phyloP scores from a whole-genome alignment of 2,888 invertebrate species.

The Drosophila nigricruria region DNA sequence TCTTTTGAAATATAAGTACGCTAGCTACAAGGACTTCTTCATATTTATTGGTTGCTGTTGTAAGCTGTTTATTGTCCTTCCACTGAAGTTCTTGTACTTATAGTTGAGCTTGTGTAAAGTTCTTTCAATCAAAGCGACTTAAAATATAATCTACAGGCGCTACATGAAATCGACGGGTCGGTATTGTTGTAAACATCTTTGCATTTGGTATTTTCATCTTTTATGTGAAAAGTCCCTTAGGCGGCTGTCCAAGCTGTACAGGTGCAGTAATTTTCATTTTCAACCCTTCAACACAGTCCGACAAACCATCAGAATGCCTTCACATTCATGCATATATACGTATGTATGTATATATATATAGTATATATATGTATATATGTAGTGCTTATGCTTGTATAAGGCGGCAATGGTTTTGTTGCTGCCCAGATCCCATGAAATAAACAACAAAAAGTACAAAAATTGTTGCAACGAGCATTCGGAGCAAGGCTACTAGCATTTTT shows the following conservation, averaged over 20 bases:
- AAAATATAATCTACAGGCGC: slow-evolving; percentile 6
- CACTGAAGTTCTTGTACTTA: slow-evolving; percentile 2
- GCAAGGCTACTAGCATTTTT: slow-evolving; percentile 58
- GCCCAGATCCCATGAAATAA: slow-evolving; percentile 53
- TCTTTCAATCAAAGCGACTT: slow-evolving; percentile 19
- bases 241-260: slow-evolving; percentile 53
- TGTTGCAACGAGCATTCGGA: slow-evolving; percentile 69
- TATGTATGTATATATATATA: slow-evolving; percentile 8
- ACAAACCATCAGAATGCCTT: slow-evolving; percentile 47
- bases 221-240: slow-evolving; percentile 52
- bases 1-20: neutral
- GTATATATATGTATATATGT: slow-evolving; percentile 10
- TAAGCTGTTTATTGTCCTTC: neutral
- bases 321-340: slow-evolving; percentile 25
- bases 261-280: slow-evolving; percentile 70
- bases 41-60: neutral
- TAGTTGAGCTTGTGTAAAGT: neutral
- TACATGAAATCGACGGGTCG: neutral
- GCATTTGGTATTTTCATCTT: slow-evolving; percentile 39
- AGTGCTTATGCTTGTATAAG: slow-evolving; percentile 26
- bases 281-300: slow-evolving; percentile 60
- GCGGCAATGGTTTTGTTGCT: slow-evolving; percentile 44
- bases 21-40: neutral
- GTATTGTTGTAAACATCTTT: slow-evolving; percentile 22
- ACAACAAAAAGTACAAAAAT: slow-evolving; percentile 56